A percentile compares a stretch with the other conserved stretches of the same genome.
phyloP scores from a whole-genome alignment of 2,888 invertebrate species.

The Polietes domitor region DNA sequence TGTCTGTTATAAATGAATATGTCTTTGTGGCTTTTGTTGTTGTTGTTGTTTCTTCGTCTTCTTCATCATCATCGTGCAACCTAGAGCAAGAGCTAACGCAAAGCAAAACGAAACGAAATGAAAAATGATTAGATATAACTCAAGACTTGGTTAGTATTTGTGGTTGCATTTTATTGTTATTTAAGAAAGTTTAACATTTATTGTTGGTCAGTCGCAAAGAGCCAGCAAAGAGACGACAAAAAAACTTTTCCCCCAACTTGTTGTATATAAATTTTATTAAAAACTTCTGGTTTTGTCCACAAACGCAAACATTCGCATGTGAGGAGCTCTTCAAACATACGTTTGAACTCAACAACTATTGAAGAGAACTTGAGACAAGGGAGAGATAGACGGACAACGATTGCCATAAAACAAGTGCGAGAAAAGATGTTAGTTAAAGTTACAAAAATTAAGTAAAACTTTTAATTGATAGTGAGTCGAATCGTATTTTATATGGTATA shows the following conservation, averaged over 20 bases:
- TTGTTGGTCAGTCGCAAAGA: not conserved
- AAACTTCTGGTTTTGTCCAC: constrained; percentile 55
- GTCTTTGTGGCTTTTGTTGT: constrained; percentile 33
- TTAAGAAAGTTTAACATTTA: constrained; percentile 53
- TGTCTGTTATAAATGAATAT: constrained; percentile 52
- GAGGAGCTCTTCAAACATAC: constrained; percentile 20
- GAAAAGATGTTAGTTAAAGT: not conserved
- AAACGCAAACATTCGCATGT: not conserved
- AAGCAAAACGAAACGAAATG: constrained; percentile 28
- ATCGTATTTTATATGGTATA: too few relatives aligned
- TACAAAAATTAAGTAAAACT: constrained; percentile 36
- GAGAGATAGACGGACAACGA: constrained; percentile 9
- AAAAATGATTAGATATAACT: constrained; percentile 33
- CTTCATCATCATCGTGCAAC: too few relatives aligned
- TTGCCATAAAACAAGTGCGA: constrained; percentile 29
- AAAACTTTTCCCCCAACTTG: not conserved
- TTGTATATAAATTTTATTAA: constrained; percentile 56
- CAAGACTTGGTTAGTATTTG: constrained; percentile 43
- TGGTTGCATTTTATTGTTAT: constrained; percentile 51
- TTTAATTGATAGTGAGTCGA: constrained; percentile 54
- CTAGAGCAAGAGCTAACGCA: not conserved
- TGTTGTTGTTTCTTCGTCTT: not conserved
- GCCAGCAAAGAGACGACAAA: not conserved
- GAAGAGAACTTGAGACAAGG: constrained; percentile 14
- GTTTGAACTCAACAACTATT: constrained; percentile 54